Conservation (phyloP, 2,113 vertebrate genomes). For the Lamprologus lemairii region DNA sequence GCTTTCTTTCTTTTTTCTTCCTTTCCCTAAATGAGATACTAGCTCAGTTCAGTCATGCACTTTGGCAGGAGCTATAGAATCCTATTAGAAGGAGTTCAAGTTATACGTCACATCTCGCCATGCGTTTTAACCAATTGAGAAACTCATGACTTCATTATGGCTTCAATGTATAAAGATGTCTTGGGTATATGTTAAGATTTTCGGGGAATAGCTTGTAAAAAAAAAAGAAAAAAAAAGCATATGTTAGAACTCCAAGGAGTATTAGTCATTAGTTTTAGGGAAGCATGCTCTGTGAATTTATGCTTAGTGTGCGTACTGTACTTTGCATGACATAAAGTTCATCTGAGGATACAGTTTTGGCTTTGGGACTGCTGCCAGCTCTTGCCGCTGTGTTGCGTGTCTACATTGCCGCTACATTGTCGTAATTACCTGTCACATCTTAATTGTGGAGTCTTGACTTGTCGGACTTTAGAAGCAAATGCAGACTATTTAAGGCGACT, state of each 20-base stretch:
- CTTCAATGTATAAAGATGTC: slow-evolving; percentile 18
- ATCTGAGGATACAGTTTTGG: slow-evolving; percentile 44
- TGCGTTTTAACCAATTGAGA: slow-evolving; percentile 82
- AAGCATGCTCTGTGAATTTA: neutral
- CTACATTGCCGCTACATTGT: neutral
- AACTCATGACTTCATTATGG: slow-evolving; percentile 41
- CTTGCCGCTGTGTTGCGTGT: neutral
- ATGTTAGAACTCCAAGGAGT: neutral
- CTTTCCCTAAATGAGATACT: slow-evolving; percentile 41
- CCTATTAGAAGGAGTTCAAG: slow-evolving; percentile 76
- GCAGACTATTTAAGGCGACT: neutral
- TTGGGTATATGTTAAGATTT: neutral
- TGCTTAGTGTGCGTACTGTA: slow-evolving; percentile 5
- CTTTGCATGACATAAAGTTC: slow-evolving; percentile 42
- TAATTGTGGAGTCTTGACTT: neutral
- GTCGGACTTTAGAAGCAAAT: neutral
- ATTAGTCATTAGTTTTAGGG: neutral
- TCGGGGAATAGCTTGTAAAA: neutral
- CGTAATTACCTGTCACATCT: neutral
- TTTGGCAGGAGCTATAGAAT: slow-evolving; percentile 66
- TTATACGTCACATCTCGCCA: slow-evolving; percentile 92
- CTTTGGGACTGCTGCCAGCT: slow-evolving; percentile 34
- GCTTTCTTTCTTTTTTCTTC: neutral
- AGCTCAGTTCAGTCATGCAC: slow-evolving; percentile 62
- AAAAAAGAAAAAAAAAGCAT: accelerated